Evolutionary conservation across 1,140 invertebrate genomes (phyloP), one percentile per base, ranked within the genome.

Genomic region (Drosophila littoralis): DNA sequence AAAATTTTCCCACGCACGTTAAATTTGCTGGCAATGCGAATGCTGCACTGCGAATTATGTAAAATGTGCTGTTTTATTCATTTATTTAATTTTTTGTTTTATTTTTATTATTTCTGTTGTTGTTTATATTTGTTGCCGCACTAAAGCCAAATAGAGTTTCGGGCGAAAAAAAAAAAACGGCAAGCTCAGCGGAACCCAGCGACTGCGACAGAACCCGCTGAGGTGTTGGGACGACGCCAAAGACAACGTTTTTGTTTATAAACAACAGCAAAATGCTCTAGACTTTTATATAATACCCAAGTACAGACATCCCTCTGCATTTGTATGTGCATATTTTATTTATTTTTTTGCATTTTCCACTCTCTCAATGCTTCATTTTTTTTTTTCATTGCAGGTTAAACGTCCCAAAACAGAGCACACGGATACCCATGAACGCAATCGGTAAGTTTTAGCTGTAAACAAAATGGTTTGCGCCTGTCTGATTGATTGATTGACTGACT

Each of bases 391-490:
- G 32, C 85, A 93, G 93, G 93, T 93, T 85, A 93, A 93, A 92
- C 92, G 93, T 89, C 92, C 93, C 61, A 91, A 93, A 86, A 93
- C 92, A 68, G 93, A 93, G 75, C 89, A 92, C 40, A 82, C 92
- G 71, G 93, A 93, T 79, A 90, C 93, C 76, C 90, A 92, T 84
- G 93, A 93, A 63, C 76, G 88, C 69, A 92, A 88, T 72, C 79
- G 90, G 86, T 92, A 74, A 76, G 82, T 12, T 22, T 33, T 45
- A 33, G 13, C 4, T 8, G 2, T 13, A 40, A n/a, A 12, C 6
- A 42, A n/a, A 36, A 36, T 48, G 17, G 10, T 22, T 9, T 15
- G 4, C 9, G 9, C 15, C 35, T 36, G 28, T 33, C 6, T 33
- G 13, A 35, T 51, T 51, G 28, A 51, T 50, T 48, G 46, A 48